These are phyloP conservation scores for Limulus polyphemus DNA, from an alignment of 2,888 invertebrate species.

Conservation along the genomic window DNA sequence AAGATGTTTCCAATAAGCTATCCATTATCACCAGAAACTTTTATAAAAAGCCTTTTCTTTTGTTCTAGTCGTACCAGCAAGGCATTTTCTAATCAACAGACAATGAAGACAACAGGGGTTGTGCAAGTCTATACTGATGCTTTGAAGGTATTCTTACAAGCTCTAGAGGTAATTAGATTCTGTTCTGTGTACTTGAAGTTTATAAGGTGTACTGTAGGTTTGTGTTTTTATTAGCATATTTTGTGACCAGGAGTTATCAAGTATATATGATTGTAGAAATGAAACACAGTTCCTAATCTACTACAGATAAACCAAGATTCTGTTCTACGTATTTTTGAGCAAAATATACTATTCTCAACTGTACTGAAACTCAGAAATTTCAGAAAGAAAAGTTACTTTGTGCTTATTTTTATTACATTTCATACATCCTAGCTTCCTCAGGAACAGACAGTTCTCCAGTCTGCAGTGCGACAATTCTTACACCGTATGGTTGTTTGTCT, in stretches of 20 bases:
- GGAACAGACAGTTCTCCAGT: slow-evolving; percentile 31
- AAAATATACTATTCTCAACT: slow-evolving; percentile 7
- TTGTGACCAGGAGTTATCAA: too few relatives aligned
- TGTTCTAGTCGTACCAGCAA: slow-evolving; percentile 42
- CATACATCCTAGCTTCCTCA: slow-evolving; percentile 20
- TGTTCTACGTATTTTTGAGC: neutral
- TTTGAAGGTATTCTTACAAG: slow-evolving; percentile 41
- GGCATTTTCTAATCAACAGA: slow-evolving; percentile 44
- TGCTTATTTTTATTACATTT: neutral
- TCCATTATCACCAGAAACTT: slow-evolving; percentile 1
- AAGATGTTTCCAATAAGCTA: too few relatives aligned
- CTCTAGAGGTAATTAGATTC: slow-evolving; percentile 36
- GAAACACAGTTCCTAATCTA: neutral
- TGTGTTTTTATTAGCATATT: neutral
- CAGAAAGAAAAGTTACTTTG: too few relatives aligned
- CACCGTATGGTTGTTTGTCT: slow-evolving; percentile 48
- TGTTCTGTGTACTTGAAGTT: neutral
- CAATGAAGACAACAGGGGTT: slow-evolving; percentile 43
- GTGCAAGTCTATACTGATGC: slow-evolving; percentile 41
- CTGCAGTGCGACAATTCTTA: slow-evolving; percentile 44
- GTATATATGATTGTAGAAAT: neutral
- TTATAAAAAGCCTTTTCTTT: slow-evolving; percentile 4
- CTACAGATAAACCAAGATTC: neutral
- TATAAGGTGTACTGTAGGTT: neutral
- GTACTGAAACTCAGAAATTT: neutral